Evolutionary conservation across 2,113 vertebrate genomes (phyloP), one percentile per base, ranked within the genome.

Genomic region (Tachysurus vachellii): DNA sequence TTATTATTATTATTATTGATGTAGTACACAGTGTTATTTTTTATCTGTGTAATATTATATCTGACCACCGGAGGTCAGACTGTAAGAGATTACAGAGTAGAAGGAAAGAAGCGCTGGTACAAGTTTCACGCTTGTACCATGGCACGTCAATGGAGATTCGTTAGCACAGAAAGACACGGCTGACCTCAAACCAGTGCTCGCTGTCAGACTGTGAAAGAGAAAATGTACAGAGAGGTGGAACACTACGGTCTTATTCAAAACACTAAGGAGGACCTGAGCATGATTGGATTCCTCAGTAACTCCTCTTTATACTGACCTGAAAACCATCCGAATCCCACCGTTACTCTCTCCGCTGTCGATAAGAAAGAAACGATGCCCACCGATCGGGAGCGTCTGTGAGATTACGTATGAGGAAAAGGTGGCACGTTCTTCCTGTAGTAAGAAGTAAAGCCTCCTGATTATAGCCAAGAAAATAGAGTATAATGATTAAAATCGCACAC

Each of bases 211-310:
- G 59, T 62, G 21, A 26, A 62, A 54, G n/a, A 36, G 12, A 70
- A 36, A 31, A 70, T 8, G 66, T 31, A 70, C 2, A 50, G 50
- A 17, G 26, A 1, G 75, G 0, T 17, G 64, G n/a, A 80, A 86
- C 85, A 80, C 85, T 86, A 86, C 85, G 80, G 31, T 73, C 50
- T 61, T 31, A 76, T n/a, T n/a, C 7, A 23, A 80, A 86, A 86
- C 76, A 80, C 85, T 86, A 86, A 80, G 0, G 42, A 54, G 23
- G 64, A 28, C 26, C 28, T 13, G 21, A 85, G 2, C 12, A 12
- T 47, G 31, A 36, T 9, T 4, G 44, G 44, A 4, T 66, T 66
- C 61, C 59, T 79, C n/a, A 4, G 5, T 28, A 13, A 16, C 9
- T 9, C 56, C 3, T 23, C 23, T 76, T 7, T 9, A 2, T n/a